Percentiles rank a stretch among this genome's conserved stretches.
These are phyloP conservation scores for Cactoblastis cactorum DNA, from an alignment of 2,888 invertebrate species.

Conservation along the genomic window DNA sequence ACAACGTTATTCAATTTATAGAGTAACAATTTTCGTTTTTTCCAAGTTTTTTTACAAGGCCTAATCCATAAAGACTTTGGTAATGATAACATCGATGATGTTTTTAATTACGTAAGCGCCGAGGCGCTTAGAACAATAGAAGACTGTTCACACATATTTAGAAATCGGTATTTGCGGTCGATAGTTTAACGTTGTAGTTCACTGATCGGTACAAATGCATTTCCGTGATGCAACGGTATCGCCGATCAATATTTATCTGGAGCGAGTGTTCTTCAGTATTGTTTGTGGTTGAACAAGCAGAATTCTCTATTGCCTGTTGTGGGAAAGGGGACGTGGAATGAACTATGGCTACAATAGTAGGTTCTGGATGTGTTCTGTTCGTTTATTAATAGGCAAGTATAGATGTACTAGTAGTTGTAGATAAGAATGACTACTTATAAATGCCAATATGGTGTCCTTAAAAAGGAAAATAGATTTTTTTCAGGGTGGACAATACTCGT, in stretches of 20 bases:
- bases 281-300: conserved; percentile 9
- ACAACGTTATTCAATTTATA: too few species aligned
- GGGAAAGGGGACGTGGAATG: conserved; percentile 9
- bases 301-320: background rate
- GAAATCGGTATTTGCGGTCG: background rate
- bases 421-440: too few species aligned
- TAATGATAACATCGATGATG: conserved; percentile 29
- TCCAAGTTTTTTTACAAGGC: background rate
- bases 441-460: too few species aligned
- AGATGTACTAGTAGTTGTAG: too few species aligned
- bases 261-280: background rate
- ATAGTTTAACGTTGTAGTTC: background rate
- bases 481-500: too few species aligned
- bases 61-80: conserved; percentile 23
- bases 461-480: too few species aligned
- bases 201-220: background rate
- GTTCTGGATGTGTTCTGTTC: too few species aligned
- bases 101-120: conserved; percentile 13
- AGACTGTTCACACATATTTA: conserved; percentile 1
- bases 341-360: background rate
- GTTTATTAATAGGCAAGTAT: too few species aligned
- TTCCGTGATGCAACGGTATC: conserved; percentile 10
- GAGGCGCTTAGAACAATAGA: background rate
- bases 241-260: conserved; percentile 9
- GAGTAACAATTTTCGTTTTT: background rate